Evolutionary conservation across 2,888 invertebrate genomes (phyloP).

Genomic region (Autographa pulchrina): DNA sequence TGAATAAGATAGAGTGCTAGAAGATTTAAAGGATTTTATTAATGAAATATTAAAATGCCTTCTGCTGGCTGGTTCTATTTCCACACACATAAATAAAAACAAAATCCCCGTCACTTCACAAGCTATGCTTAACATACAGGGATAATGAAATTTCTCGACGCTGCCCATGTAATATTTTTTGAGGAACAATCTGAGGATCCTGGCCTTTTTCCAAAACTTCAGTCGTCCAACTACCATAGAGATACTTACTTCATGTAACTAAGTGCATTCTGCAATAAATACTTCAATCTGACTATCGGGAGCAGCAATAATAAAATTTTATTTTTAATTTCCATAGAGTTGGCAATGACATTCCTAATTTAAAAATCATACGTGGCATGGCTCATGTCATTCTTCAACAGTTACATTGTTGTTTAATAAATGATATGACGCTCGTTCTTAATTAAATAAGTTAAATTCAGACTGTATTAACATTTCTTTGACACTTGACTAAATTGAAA

Average conservation of each 20-base stretch:
- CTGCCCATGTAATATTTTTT: conserved; percentile 68
- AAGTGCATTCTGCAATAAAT: not conserved
- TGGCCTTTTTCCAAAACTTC: conserved; percentile 50
- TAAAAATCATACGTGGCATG: no score
- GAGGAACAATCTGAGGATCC: conserved; percentile 54
- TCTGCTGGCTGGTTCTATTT: conserved; percentile 17
- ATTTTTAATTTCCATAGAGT: not conserved
- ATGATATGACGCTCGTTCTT: conserved; percentile 10
- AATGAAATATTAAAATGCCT: not conserved
- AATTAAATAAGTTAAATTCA: conserved; percentile 14
- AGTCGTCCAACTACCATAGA: conserved; percentile 22
- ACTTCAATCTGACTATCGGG: not conserved
- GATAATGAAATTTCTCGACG: conserved; percentile 69
- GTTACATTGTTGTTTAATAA: conserved; percentile 5
- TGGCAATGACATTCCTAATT: not conserved
- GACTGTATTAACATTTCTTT: conserved; percentile 31
- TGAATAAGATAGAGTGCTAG: not conserved
- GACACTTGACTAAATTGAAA: conserved; percentile 38
- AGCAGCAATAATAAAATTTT: not conserved
- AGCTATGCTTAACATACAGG: conserved; percentile 58
- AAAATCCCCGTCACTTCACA: conserved; percentile 31
- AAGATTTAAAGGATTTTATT: no score
- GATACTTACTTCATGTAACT: conserved; percentile 42
- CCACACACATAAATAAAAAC: conserved; percentile 29
- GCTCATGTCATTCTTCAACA: not conserved